Conservation (phyloP, 1,140 invertebrate genomes). For the Semibalanus balanoides region DNA sequence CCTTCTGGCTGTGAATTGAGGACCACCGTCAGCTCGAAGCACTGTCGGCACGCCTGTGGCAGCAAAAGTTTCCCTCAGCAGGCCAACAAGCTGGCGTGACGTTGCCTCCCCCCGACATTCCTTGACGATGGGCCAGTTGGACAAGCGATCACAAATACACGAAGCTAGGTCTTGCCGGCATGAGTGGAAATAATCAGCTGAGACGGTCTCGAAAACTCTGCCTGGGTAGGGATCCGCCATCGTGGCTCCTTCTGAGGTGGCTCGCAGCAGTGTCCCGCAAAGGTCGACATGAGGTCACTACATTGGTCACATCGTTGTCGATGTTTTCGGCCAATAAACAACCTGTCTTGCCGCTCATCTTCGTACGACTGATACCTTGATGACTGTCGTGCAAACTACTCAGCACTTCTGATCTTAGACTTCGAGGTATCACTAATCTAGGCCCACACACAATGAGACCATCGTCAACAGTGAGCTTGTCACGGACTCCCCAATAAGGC, state of each 20-base stretch:
- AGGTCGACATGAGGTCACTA: constrained; percentile 3
- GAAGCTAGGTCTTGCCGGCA: constrained; percentile 7
- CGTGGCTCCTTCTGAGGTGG: constrained; percentile 10
- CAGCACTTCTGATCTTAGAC: not conserved
- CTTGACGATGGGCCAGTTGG: constrained; percentile 7
- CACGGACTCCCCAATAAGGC: constrained; percentile 10
- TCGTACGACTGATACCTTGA: not conserved
- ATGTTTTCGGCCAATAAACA: constrained; percentile 11
- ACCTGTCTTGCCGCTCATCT: too few species aligned
- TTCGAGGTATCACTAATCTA: constrained; percentile 4
- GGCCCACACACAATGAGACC: constrained; percentile 9
- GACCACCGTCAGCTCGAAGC: constrained; percentile 4
- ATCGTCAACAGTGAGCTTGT: constrained; percentile 6
- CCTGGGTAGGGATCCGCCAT: constrained; percentile 8
- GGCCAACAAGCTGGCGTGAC: constrained; percentile 1
- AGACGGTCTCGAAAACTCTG: constrained; percentile 10
- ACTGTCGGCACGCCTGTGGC: constrained; percentile 2
- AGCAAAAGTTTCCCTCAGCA: constrained; percentile 7
- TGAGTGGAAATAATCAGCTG: constrained; percentile 9
- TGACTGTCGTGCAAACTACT: constrained; percentile 8
- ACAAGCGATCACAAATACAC: constrained; percentile 10
- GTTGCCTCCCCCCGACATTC: constrained; percentile 9
- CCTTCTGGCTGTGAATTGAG: constrained; percentile 7
- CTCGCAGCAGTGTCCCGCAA: constrained; percentile 10
- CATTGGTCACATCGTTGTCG: constrained; percentile 11